Evolutionary conservation across 2,113 vertebrate genomes (phyloP).

Genomic region (Halcyon senegalensis): DNA sequence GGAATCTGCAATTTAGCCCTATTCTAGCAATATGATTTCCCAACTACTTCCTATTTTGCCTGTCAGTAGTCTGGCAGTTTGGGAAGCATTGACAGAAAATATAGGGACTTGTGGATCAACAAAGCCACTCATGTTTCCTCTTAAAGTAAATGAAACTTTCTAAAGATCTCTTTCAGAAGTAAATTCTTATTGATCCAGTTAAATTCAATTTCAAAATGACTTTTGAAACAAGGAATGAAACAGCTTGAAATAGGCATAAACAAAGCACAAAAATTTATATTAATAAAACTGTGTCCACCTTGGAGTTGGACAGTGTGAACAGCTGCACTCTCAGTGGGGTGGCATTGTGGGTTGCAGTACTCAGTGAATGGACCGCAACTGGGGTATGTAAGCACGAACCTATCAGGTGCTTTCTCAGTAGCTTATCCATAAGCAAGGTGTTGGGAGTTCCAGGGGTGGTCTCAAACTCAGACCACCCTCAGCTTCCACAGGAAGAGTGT

Average conservation of each 20-base stretch:
- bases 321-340: not conserved
- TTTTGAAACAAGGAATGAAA: not conserved
- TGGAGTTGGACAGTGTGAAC: fast-evolving
- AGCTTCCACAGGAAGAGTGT: not conserved
- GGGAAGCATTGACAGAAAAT: not conserved
- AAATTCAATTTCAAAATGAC: not conserved
- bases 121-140: too few relatives aligned
- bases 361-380: too few relatives aligned
- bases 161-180: not conserved
- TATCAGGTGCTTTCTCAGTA: not conserved
- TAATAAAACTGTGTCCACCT: not conserved
- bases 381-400: fast-evolving
- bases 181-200: not conserved
- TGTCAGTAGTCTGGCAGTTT: not conserved
- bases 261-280: not conserved
- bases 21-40: not conserved
- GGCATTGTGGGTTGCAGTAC: not conserved
- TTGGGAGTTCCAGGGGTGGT: not conserved
- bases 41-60: not conserved
- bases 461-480: not conserved
- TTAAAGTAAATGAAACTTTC: not conserved
- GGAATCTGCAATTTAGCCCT: not conserved
- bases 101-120: not conserved
- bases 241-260: not conserved
- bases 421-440: fast-evolving